These are phyloP conservation scores for Rhagium mordax DNA, from an alignment of 2,888 invertebrate species.

Conservation along the genomic window DNA sequence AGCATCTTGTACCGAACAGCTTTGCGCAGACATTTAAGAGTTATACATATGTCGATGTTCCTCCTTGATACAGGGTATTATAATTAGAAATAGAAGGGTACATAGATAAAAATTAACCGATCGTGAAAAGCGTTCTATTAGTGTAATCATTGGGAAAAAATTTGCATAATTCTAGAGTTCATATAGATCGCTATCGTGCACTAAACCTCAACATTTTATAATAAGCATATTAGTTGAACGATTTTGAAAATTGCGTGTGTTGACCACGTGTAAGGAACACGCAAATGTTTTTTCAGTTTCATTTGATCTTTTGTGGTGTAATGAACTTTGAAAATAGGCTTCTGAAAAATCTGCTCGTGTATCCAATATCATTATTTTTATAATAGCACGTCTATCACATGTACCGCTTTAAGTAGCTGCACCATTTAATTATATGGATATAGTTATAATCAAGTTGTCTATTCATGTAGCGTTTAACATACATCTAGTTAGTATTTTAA, in stretches of 20 bases:
- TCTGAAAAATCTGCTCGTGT: conserved; percentile 32
- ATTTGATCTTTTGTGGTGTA: conserved; percentile 33
- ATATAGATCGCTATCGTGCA: conserved; percentile 45
- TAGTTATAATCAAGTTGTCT: conserved; percentile 54
- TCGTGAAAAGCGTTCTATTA: background rate
- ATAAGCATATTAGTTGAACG: conserved; percentile 44
- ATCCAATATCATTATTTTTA: conserved; percentile 41
- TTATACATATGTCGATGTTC: too few species aligned
- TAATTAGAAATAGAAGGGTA: background rate
- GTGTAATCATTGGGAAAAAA: background rate
- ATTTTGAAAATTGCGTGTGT: conserved; percentile 46
- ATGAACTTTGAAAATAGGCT: conserved; percentile 29
- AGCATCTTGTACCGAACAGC: background rate
- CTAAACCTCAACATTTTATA: conserved; percentile 38
- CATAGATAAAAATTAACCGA: background rate
- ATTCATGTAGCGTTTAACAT: conserved; percentile 31
- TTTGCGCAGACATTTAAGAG: too few species aligned
- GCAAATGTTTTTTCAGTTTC: conserved; percentile 36
- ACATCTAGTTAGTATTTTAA: conserved; percentile 47
- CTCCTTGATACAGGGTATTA: background rate
- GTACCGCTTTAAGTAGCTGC: conserved; percentile 39
- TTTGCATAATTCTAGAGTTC: conserved; percentile 50
- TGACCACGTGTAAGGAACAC: conserved; percentile 47
- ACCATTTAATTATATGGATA: conserved; percentile 51
- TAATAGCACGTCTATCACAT: conserved; percentile 43